Evolutionary conservation across 1,140 invertebrate genomes (phyloP).

Genomic region (Drosophila tsacasi): DNA sequence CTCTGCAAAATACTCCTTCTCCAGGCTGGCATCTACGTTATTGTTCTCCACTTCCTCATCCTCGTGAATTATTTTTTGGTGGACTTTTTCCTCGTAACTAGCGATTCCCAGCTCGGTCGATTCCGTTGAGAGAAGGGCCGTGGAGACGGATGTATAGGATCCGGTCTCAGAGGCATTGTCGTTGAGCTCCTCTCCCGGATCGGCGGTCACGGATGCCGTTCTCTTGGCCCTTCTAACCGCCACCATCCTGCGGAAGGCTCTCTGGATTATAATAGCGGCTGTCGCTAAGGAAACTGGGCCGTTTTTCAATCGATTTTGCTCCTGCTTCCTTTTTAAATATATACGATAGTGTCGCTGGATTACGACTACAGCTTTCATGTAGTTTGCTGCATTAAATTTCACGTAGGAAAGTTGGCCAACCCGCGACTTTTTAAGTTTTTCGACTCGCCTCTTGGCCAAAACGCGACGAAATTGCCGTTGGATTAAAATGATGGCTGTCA

Average conservation of each 20-base stretch:
- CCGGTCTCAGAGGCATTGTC: slow-evolving; percentile 71
- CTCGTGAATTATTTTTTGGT: slow-evolving; percentile 68
- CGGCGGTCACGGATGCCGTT: slow-evolving; percentile 30
- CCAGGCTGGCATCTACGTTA: slow-evolving; percentile 38
- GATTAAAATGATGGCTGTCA: slow-evolving; percentile 60
- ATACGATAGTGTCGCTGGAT: slow-evolving; percentile 60
- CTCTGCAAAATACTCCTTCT: slow-evolving; percentile 31
- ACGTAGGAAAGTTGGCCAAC: background rate
- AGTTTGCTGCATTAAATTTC: slow-evolving; percentile 33
- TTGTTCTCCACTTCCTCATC: slow-evolving; percentile 72
- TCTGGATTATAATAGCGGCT: slow-evolving; percentile 74
- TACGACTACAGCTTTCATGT: slow-evolving; percentile 52
- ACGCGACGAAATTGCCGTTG: slow-evolving; percentile 58
- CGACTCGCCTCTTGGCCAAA: slow-evolving; percentile 40
- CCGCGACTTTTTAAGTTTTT: slow-evolving; percentile 8
- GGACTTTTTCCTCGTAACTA: slow-evolving; percentile 60
- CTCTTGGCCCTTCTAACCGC: slow-evolving; percentile 26
- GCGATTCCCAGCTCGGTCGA: slow-evolving; percentile 56
- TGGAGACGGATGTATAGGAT: slow-evolving; percentile 77
- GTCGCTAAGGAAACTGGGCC: slow-evolving; percentile 42
- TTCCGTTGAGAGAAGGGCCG: slow-evolving; percentile 70
- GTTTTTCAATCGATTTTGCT: slow-evolving; percentile 18
- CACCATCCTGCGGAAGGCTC: slow-evolving; percentile 64
- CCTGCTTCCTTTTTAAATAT: slow-evolving; percentile 47
- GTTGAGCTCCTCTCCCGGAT: slow-evolving; percentile 60